Conservation (phyloP, 2,797 vertebrate species). For the Glyptemys insculpta region DNA sequence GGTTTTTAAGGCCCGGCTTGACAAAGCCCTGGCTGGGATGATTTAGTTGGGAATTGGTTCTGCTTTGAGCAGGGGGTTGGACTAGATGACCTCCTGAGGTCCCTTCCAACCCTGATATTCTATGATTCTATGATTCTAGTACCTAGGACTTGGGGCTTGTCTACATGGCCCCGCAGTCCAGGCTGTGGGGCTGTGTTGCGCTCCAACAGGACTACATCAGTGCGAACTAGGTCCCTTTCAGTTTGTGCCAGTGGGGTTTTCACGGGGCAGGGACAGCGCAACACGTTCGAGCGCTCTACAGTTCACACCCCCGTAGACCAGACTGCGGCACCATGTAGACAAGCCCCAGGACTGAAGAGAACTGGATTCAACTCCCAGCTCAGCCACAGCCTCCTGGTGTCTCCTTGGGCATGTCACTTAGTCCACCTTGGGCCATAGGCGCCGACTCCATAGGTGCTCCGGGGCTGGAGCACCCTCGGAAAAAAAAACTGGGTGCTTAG, state of each 20-base stretch:
- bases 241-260: not conserved
- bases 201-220: not conserved
- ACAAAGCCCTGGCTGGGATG: no score
- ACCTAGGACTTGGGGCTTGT: not conserved
- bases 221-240: not conserved
- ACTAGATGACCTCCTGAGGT: no score
- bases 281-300: not conserved
- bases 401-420: not conserved
- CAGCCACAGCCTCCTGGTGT: not conserved
- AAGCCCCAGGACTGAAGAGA: not conserved
- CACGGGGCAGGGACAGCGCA: no score
- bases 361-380: not conserved
- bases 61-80: no score
- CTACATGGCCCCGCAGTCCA: not conserved
- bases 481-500: no score
- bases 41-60: no score
- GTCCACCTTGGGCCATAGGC: no score
- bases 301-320: not conserved
- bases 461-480: no score
- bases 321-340: not conserved
- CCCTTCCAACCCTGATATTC: no score
- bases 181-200: not conserved
- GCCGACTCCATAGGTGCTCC: no score
- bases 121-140: no score
- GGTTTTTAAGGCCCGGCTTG: no score